Base-by-base conservation (phyloP, 1,140 invertebrate species). In the Halictus rubicundus region DNA sequence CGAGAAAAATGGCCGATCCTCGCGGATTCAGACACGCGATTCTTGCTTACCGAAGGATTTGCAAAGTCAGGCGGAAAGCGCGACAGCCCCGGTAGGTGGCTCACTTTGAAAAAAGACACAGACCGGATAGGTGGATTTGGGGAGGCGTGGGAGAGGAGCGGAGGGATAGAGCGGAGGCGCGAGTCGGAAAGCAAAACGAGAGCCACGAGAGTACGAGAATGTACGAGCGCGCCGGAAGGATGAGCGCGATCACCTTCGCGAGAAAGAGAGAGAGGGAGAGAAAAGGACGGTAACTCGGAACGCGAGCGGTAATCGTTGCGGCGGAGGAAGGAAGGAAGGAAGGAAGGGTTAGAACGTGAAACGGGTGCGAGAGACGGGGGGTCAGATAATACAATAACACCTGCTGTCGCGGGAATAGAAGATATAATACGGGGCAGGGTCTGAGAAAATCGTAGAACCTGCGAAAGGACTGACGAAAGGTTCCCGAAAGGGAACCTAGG, bases 1-100 rank as follows among this genome's bases (percentile, higher is more conserved):
- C 19, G 14, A 16, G 42, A 42, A 64, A 72, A 63, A 57, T 64
- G 71, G 37, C 76, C 71, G 78, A 68, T 78, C 46, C 59, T 21
- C 46, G 60, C 39, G 78, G 64, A 68, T 78, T 46, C 76, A 57
- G 37, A 63, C 60, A 23, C 59, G 76, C 76, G 76, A 78, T 78
- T 78, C 76, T 72, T 78, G 76, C 76, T 78, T 78, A 72, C 76
- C 76, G 76, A 72, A 78, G 76, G 76, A 78, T 78, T 78, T 78
- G 76, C 76, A 78, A 78, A 78, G 76, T 78, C 76, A 78, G 76
- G 68, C 68, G 52, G 69, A 78, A 64, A 78, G 72, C 63, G 68
- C 60, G 69, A 49, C 76, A 72, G 68, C 59, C 46, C 42, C 49
- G 68, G 49, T 78, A 78, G 69, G 68, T 72, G 54, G 76, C 69